Conservation (phyloP, 1,140 invertebrate genomes). For the Drosophila mojavensis region DNA sequence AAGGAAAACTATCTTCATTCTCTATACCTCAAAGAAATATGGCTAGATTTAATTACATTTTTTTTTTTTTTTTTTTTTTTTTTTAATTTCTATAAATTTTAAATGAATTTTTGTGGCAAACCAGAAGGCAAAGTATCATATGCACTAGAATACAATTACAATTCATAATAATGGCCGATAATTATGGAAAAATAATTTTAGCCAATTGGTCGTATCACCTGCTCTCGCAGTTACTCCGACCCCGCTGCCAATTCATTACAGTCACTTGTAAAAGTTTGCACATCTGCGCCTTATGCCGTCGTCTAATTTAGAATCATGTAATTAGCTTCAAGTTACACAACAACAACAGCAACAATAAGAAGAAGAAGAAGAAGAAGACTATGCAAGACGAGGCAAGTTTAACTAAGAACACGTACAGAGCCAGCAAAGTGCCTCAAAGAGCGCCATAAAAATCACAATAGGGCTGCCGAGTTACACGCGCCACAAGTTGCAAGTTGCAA, state of each 20-base stretch:
- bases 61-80: too few species aligned
- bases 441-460: slow-evolving; percentile 73
- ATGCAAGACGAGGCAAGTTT: slow-evolving; percentile 25
- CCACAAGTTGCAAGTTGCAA: slow-evolving; percentile 33
- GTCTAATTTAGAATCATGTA: slow-evolving; percentile 72
- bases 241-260: slow-evolving; percentile 18
- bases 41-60: too few species aligned
- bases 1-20: too few species aligned
- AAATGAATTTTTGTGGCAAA: too few species aligned
- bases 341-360: slow-evolving; percentile 9
- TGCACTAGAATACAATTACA: not conserved
- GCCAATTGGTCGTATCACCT: slow-evolving; percentile 27
- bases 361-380: slow-evolving; percentile 6
- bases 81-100: too few species aligned
- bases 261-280: slow-evolving; percentile 58
- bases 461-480: slow-evolving; percentile 67
- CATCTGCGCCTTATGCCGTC: slow-evolving; percentile 61
- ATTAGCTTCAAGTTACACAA: slow-evolving; percentile 53
- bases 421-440: slow-evolving; percentile 38
- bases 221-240: not conserved
- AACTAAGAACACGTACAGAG: slow-evolving; percentile 64
- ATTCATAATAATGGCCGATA: not conserved
- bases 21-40: too few species aligned
- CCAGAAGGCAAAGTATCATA: too few species aligned
- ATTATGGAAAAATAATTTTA: not conserved